phyloP scores from a whole-genome alignment of 64 coral and sea anemone species.

The Hydrozoanthus tunicans region DNA sequence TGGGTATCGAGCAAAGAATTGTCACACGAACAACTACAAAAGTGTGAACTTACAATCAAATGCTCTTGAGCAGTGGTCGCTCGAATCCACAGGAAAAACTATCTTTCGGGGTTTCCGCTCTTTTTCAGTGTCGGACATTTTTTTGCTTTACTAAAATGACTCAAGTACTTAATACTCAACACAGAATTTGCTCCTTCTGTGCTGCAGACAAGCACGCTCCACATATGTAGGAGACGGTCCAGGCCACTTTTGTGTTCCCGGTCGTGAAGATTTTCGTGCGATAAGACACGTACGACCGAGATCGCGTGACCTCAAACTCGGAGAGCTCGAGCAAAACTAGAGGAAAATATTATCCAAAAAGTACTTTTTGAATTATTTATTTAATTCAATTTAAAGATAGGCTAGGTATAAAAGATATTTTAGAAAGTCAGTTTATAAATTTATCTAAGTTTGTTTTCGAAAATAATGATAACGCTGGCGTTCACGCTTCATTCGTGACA shows the following conservation, averaged over 20 bases:
- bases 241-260: neutral
- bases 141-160: neutral
- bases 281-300: neutral
- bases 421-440: too few relatives aligned
- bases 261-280: neutral
- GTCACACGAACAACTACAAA: neutral
- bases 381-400: too few relatives aligned
- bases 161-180: neutral
- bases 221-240: neutral
- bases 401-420: too few relatives aligned
- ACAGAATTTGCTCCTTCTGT: neutral
- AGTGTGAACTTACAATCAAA: constrained; percentile 33
- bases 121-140: constrained; percentile 22
- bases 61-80: constrained; percentile 38
- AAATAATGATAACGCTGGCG: too few relatives aligned
- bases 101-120: neutral
- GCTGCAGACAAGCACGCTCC: neutral
- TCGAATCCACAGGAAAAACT: constrained; percentile 39
- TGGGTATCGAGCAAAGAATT: neutral
- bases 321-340: too few relatives aligned
- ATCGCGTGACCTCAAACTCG: too few relatives aligned
- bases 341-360: too few relatives aligned
- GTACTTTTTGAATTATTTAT: too few relatives aligned
- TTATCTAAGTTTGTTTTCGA: too few relatives aligned
- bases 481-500: too few relatives aligned